Evolutionary conservation across 2,113 vertebrate genomes (phyloP), one percentile per base, ranked within the genome.

Genomic region (Scomber japonicus): DNA sequence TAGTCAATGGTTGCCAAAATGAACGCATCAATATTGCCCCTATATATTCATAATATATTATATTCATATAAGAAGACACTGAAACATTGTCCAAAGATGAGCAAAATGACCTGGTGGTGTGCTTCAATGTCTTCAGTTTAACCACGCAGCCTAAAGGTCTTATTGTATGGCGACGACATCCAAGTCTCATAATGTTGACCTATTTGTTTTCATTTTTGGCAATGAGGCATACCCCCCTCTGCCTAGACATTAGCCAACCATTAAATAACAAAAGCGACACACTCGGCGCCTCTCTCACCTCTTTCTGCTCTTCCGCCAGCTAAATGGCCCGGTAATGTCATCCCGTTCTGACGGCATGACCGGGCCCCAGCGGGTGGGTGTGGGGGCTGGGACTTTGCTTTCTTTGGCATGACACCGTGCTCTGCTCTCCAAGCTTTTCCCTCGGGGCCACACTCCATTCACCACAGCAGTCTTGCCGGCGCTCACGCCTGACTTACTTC

Each of bases 301-400:
- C 85, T 90, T 62, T 78, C 87, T 89, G 78, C 89, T 89, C 82
- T 56, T 88, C 84, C 60, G 81, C 82, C 88, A 92, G 88, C 87
- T 93, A 92, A 94, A 93, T 91, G 88, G 84, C 84, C 84, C 79
- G 85, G 91, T 94, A 95, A 94, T 92, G 89, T 93, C 90, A 93
- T 91, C 90, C 68, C 61, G 60, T 89, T 90, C 90, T 90, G 89
- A 89, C 84, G 86, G 90, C 91, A 89, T 84, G 87, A 85, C 90
- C 83, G 79, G 84, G 87, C 83, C 88, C 72, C 82, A 79, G 82
- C 31, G 75, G 56, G 68, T 14, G 59, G n/a, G 13, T 15, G 59
- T 50, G 61, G 11, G 24, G 72, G 59, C 27, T 78, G 71, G 48
- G 75, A 61, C 75, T 87, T 85, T 81, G 88, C 86, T 93, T 92